These are phyloP conservation scores for Coleophora deauratella DNA, from an alignment of 2,888 invertebrate species.

Conservation along the genomic window DNA sequence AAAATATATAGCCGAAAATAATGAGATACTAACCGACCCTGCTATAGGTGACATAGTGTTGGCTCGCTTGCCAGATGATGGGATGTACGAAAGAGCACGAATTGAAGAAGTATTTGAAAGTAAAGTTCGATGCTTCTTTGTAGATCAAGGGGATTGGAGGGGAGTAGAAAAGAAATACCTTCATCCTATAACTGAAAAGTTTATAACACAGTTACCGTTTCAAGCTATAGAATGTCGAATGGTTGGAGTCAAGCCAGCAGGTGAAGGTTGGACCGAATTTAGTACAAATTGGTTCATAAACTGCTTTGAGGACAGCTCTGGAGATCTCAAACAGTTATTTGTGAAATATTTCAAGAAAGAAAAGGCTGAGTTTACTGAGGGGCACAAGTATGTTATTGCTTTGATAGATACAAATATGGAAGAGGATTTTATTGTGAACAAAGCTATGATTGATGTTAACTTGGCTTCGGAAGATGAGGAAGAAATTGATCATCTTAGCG, in stretches of 20 bases:
- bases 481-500: slow-evolving; percentile 37
- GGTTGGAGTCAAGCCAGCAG: slow-evolving; percentile 62
- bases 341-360: slow-evolving; percentile 55
- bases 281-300: slow-evolving; percentile 66
- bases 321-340: slow-evolving; percentile 53
- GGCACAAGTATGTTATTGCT: slow-evolving; percentile 62
- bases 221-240: slow-evolving; percentile 78
- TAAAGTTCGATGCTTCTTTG: slow-evolving; percentile 73
- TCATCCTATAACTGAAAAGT: slow-evolving; percentile 58
- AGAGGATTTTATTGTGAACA: slow-evolving; percentile 59
- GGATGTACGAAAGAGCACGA: slow-evolving; percentile 56
- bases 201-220: slow-evolving; percentile 72
- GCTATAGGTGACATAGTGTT: slow-evolving; percentile 58
- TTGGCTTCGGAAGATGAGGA: slow-evolving; percentile 43
- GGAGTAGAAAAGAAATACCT: slow-evolving; percentile 50
- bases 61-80: slow-evolving; percentile 61
- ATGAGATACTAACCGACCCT: slow-evolving; percentile 26
- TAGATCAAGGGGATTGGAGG: slow-evolving; percentile 76
- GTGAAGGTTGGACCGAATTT: slow-evolving; percentile 66
- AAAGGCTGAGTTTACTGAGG: slow-evolving; percentile 41
- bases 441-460: slow-evolving; percentile 61
- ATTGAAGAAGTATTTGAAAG: slow-evolving; percentile 43
- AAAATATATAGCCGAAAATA: slow-evolving; percentile 32
- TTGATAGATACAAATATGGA: slow-evolving; percentile 59
- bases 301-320: slow-evolving; percentile 43